Evolutionary conservation across 2,113 vertebrate species (phyloP).

Genomic region (Cebus imitator): DNA sequence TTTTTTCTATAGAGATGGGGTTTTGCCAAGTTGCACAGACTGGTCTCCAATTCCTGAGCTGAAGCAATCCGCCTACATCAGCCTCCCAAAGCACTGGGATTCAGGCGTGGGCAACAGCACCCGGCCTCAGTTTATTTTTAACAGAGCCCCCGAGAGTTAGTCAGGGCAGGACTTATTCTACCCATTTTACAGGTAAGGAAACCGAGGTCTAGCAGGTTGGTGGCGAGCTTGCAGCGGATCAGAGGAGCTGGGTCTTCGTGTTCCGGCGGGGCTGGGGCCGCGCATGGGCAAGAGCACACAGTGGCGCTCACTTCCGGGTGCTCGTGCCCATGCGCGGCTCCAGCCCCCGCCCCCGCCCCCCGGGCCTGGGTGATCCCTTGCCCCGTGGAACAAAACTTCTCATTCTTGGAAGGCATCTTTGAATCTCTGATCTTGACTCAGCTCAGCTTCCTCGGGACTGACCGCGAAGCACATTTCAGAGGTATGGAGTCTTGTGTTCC

Average conservation of each 20-base stretch:
- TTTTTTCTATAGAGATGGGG: no score
- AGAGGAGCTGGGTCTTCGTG: not conserved
- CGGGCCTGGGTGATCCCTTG: not conserved
- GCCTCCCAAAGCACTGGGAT: no score
- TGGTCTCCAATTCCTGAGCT: no score
- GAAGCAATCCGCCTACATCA: no score
- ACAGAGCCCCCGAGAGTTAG: not conserved
- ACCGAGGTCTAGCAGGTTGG: not conserved
- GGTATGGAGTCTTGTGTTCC: not conserved
- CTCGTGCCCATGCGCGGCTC: no score
- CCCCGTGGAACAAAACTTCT: not conserved
- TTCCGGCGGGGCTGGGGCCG: no score
- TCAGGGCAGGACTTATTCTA: not conserved
- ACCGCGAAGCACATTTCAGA: not conserved
- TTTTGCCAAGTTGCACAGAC: no score
- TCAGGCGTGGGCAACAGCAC: no score
- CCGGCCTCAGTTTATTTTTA: not conserved
- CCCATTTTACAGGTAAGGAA: not conserved
- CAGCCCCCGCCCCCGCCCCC: not conserved
- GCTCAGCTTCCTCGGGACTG: not conserved
- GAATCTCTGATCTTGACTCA: not conserved
- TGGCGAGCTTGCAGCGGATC: not conserved
- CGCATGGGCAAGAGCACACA: not conserved
- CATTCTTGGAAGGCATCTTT: not conserved
- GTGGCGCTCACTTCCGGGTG: not conserved